Conservation (phyloP, 1,140 invertebrate species). For the Radopholus similis region DNA sequence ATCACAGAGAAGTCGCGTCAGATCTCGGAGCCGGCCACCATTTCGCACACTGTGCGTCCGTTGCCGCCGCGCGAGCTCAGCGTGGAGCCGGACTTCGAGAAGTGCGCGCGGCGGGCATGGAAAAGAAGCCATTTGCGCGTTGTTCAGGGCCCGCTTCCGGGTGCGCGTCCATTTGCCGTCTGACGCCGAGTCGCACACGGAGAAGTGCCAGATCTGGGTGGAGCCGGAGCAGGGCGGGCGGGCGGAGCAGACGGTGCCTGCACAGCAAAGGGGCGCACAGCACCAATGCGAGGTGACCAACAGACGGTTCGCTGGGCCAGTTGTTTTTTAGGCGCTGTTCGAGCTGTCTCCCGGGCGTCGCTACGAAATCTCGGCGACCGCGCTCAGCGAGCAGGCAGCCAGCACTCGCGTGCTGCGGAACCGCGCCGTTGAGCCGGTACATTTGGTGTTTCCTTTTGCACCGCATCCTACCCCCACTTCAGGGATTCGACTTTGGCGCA, state of each 20-base stretch:
- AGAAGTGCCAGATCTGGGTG: conserved; percentile 23
- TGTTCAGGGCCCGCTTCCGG: conserved; percentile 18
- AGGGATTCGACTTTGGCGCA: conserved; percentile 52
- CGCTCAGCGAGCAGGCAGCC: conserved; percentile 29
- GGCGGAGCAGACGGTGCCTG: background rate
- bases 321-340: conserved; percentile 39
- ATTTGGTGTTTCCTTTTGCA: no score
- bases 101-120: conserved; percentile 29
- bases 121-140: background rate
- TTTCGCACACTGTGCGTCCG: conserved; percentile 45
- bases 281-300: background rate
- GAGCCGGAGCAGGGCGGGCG: conserved; percentile 1
- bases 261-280: background rate
- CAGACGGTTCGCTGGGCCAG: background rate
- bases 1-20: conserved; percentile 48
- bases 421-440: conserved; percentile 47
- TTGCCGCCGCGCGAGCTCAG: conserved; percentile 44
- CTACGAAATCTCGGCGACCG: conserved; percentile 51
- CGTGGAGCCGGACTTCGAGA: conserved; percentile 48
- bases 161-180: conserved; percentile 32
- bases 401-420: conserved; percentile 48
- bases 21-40: conserved; percentile 46
- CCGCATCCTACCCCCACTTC: no score
- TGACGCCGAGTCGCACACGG: conserved; percentile 26
- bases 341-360: conserved; percentile 44